phyloP scores from a whole-genome alignment of 2,888 invertebrate genomes.

The Aromia moschata region DNA sequence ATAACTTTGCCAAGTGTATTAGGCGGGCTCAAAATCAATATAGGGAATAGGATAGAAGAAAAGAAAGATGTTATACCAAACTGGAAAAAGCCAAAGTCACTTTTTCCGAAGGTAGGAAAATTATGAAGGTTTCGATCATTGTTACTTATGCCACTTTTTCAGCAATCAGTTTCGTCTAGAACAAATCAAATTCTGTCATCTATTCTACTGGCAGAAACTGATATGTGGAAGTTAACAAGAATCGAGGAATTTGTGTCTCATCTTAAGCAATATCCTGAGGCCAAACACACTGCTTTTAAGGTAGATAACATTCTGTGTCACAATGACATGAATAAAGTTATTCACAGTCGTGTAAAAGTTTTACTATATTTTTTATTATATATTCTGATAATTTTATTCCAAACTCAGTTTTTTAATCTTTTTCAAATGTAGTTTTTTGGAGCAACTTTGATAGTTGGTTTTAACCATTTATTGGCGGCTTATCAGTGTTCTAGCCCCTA shows the following conservation, averaged over 20 bases:
- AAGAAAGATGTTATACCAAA: constrained; percentile 59
- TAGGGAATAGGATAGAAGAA: constrained; percentile 50
- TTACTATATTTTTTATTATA: too few relatives aligned
- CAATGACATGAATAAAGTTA: too few relatives aligned
- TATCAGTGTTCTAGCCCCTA: too few relatives aligned
- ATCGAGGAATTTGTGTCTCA: constrained; percentile 77
- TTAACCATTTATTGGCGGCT: too few relatives aligned
- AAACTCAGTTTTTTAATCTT: too few relatives aligned
- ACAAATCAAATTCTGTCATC: constrained; percentile 74
- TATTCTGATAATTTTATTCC: too few relatives aligned
- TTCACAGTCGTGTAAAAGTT: too few relatives aligned
- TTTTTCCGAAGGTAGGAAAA: constrained; percentile 40
- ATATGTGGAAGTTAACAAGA: constrained; percentile 68
- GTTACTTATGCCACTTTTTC: constrained; percentile 19
- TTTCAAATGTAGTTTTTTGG: constrained; percentile 28
- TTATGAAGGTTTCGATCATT: background rate
- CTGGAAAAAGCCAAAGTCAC: constrained; percentile 60
- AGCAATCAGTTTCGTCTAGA: constrained; percentile 63
- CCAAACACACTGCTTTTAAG: constrained; percentile 77
- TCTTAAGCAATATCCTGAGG: constrained; percentile 78
- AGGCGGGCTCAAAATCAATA: constrained; percentile 60
- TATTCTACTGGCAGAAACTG: constrained; percentile 68
- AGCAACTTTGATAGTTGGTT: too few relatives aligned
- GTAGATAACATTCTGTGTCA: too few relatives aligned
- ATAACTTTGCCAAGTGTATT: constrained; percentile 59